These are phyloP conservation scores for Tetragonisca angustula DNA, from an alignment of 2,888 invertebrate species.

Conservation along the genomic window DNA sequence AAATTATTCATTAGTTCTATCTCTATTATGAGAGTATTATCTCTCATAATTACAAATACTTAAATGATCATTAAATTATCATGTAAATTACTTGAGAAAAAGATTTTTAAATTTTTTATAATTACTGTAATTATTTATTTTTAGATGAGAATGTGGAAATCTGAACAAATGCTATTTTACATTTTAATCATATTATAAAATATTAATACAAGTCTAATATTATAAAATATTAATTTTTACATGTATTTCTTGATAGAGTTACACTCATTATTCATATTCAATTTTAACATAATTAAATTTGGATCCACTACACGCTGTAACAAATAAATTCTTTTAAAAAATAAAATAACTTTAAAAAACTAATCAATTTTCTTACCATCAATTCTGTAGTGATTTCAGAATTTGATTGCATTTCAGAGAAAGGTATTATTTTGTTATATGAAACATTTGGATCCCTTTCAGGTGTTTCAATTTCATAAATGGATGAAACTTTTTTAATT, in stretches of 20 bases:
- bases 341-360: not conserved
- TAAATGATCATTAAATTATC: not conserved
- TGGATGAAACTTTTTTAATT: constrained; percentile 62
- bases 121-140: constrained; percentile 7
- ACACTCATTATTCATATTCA: constrained; percentile 74
- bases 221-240: constrained; percentile 31
- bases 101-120: not conserved
- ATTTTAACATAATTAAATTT: constrained; percentile 74
- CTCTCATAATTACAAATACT: not conserved
- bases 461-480: constrained; percentile 72
- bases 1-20: not conserved
- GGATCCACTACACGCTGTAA: constrained; percentile 78
- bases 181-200: not conserved
- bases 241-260: constrained; percentile 45
- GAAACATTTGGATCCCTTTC: constrained; percentile 69
- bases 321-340: constrained; percentile 14
- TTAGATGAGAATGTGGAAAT: constrained; percentile 16
- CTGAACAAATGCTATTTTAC: not conserved
- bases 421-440: constrained; percentile 27
- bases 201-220: constrained; percentile 9
- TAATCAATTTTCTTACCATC: constrained; percentile 58
- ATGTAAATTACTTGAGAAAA: not conserved
- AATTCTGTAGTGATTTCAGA: constrained; percentile 62
- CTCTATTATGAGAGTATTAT: no score
- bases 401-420: constrained; percentile 47